A percentile compares a stretch with the other conserved stretches of the same genome.
phyloP scores from a whole-genome alignment of 2,113 vertebrate species.

The Castor canadensis region DNA sequence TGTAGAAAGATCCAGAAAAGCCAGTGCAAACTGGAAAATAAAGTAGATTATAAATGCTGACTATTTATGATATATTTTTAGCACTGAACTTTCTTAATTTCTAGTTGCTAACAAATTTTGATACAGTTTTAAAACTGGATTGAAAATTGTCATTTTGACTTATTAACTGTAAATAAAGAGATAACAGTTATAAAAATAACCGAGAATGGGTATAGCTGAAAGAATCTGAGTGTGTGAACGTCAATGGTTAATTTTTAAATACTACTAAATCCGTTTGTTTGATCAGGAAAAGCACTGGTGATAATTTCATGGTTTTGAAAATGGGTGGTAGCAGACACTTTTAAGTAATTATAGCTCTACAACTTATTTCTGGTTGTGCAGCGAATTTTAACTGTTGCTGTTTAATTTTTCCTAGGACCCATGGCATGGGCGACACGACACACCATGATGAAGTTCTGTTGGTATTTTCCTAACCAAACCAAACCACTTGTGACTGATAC shows the following conservation, averaged over 20 bases:
- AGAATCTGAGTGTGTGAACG: not conserved
- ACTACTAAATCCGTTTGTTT: not conserved
- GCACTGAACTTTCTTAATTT: not conserved
- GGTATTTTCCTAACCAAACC: constrained; percentile 58
- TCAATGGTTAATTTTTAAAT: constrained; percentile 3
- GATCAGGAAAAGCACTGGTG: not conserved
- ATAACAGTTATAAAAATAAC: constrained; percentile 19
- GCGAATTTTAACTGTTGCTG: not conserved
- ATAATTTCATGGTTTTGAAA: not conserved
- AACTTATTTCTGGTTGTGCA: not conserved
- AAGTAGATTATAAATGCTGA: constrained; percentile 38
- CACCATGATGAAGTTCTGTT: constrained; percentile 51
- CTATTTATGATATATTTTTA: constrained; percentile 3
- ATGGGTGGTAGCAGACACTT: not conserved
- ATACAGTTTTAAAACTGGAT: constrained; percentile 18
- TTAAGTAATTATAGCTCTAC: not conserved
- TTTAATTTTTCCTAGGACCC: not conserved
- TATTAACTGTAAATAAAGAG: constrained; percentile 22
- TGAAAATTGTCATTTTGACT: constrained; percentile 39
- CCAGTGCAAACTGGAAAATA: constrained; percentile 49
- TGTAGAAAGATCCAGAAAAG: constrained; percentile 52
- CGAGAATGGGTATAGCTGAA: not conserved
- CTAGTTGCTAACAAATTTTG: not conserved
- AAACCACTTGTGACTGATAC: not conserved
- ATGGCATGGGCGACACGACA: not conserved